Percentiles rank a stretch among this genome's conserved stretches.
These are phyloP conservation scores for Eristalis arbustorum DNA, from an alignment of 2,888 invertebrate species.

Conservation along the genomic window DNA sequence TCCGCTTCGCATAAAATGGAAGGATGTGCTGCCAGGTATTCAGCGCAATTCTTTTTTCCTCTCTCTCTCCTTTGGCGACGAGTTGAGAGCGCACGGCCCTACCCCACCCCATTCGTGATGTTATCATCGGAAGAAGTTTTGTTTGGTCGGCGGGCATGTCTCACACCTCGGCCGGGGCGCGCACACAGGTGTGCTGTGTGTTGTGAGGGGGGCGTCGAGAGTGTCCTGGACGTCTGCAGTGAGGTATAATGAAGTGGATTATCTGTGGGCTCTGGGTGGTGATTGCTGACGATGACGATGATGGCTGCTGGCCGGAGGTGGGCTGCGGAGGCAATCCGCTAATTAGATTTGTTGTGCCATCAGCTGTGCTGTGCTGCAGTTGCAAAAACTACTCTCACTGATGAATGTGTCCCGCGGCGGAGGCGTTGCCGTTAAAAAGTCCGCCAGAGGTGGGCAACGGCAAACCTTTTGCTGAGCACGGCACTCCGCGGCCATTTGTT, in stretches of 20 bases:
- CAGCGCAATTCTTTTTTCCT: neutral
- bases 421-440: neutral
- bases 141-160: constrained; percentile 45
- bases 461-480: neutral
- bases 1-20: constrained; percentile 46
- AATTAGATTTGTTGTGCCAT: constrained; percentile 61
- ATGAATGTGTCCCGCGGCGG: constrained; percentile 30
- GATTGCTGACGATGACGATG: neutral
- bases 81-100: too few relatives aligned
- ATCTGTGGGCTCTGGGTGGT: constrained; percentile 1
- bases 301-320: neutral
- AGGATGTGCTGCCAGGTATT: constrained; percentile 22
- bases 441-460: neutral
- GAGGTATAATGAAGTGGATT: constrained; percentile 29
- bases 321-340: constrained; percentile 40
- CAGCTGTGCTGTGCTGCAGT: constrained; percentile 14
- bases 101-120: neutral
- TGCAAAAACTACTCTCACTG: constrained; percentile 46
- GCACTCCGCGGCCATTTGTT: neutral
- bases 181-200: constrained; percentile 23
- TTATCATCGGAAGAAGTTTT: constrained; percentile 61
- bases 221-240: constrained; percentile 11
- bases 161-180: constrained; percentile 17
- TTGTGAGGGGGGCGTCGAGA: neutral
- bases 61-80: neutral